A percentile compares a stretch with the other conserved stretches of the same genome.
Conservation (phyloP, 2,888 invertebrate genomes). For the Troides oblongomaculatus region DNA sequence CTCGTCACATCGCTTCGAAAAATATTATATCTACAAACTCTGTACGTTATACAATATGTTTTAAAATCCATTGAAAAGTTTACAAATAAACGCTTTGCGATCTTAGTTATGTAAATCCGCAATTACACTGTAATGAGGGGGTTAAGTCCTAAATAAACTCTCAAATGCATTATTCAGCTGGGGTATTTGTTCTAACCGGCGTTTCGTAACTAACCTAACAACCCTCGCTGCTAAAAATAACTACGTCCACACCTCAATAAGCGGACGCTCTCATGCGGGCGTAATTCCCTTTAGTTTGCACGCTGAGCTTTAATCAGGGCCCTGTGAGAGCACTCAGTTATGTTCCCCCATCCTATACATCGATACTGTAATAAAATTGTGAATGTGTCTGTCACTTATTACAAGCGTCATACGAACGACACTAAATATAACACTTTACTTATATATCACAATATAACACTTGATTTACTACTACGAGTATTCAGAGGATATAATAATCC, state of each 20-base stretch:
- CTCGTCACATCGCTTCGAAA: no score
- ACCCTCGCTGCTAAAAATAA: constrained; percentile 34
- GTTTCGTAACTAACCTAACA: constrained; percentile 13
- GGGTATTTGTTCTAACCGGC: constrained; percentile 16
- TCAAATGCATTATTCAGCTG: constrained; percentile 11
- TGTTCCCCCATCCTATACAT: neutral
- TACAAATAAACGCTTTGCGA: no score
- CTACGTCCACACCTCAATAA: constrained; percentile 23
- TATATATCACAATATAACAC: no score
- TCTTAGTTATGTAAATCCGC: no score
- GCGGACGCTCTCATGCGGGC: constrained; percentile 30
- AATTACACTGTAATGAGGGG: no score
- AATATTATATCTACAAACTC: no score
- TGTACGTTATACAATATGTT: no score
- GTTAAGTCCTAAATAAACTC: constrained; percentile 19
- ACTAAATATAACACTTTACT: no score
- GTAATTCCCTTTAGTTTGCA: constrained; percentile 32
- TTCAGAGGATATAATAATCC: no score
- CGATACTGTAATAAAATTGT: neutral
- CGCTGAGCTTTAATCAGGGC: constrained; percentile 32
- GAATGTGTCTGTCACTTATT: neutral
- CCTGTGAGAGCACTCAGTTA: constrained; percentile 22
- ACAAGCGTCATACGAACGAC: no score
- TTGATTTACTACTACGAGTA: no score
- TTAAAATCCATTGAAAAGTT: no score